Conservation (phyloP, 2,113 vertebrate species). For the Hemiprocne comata region DNA sequence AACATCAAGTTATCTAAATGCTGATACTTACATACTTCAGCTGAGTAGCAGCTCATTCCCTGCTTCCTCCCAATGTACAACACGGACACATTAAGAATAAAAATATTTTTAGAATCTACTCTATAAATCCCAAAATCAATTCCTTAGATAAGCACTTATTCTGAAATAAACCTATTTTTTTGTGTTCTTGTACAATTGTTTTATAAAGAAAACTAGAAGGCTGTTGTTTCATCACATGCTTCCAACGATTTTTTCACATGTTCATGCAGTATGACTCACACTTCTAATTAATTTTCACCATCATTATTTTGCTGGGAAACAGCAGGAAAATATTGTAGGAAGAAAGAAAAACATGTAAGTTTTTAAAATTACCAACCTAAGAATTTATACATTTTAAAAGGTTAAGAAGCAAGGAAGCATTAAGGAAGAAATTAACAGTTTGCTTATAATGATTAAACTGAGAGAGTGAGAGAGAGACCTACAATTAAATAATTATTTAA, state of each 20-base stretch:
- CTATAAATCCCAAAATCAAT: not conserved
- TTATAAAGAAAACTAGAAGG: not conserved
- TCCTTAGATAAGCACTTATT: not conserved
- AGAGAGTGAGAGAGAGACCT: not conserved
- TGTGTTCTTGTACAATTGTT: not conserved
- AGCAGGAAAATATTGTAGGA: not conserved
- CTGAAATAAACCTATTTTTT: not conserved
- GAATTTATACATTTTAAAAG: not conserved
- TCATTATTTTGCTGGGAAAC: not conserved
- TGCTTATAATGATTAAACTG: not conserved
- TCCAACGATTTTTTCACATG: not conserved
- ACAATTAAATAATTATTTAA: not conserved
- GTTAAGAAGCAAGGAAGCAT: not conserved
- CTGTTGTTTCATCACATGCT: not conserved
- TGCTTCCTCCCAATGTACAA: not conserved
- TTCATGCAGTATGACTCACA: not conserved
- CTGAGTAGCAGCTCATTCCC: not conserved
- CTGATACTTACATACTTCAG: not conserved
- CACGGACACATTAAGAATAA: not conserved
- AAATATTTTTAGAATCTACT: not conserved
- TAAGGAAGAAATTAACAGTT: not conserved
- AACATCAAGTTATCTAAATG: not conserved
- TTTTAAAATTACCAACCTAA: not conserved
- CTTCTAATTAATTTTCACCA: not conserved
- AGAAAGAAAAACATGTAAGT: not conserved